Evolutionary conservation across 2,113 vertebrate species (phyloP).

Genomic region (Eudyptes chrysolophus): DNA sequence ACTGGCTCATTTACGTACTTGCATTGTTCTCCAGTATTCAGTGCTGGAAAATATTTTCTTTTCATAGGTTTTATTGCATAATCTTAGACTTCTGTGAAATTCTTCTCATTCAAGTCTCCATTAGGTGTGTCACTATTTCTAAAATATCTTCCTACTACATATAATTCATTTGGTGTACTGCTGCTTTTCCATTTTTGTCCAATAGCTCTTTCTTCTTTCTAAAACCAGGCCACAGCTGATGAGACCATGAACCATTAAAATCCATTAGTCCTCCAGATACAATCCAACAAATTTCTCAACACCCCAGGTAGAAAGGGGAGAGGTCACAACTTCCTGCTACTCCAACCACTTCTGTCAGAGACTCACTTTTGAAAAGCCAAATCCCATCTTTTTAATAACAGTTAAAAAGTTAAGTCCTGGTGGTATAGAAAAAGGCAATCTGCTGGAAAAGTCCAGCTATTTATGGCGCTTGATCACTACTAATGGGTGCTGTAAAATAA

Average conservation of each 20-base stretch:
- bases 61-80: background rate
- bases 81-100: background rate
- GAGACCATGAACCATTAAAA: slow-evolving; percentile 21
- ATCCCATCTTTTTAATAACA: background rate
- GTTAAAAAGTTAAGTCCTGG: background rate
- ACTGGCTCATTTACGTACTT: background rate
- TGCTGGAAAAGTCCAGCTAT: background rate
- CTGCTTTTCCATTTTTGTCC: slow-evolving; percentile 31
- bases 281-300: background rate
- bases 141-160: background rate
- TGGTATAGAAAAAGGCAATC: background rate
- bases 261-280: background rate
- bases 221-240: background rate
- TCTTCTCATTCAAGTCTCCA: background rate
- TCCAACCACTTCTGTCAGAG: background rate
- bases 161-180: background rate
- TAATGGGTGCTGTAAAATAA: background rate
- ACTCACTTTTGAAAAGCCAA: background rate
- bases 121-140: slow-evolving; percentile 5
- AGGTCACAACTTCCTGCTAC: background rate
- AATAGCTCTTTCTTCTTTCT: background rate
- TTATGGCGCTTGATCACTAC: background rate
- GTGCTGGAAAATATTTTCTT: background rate
- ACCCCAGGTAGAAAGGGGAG: background rate
- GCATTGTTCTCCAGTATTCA: background rate